Base-by-base conservation (phyloP, 2,113 vertebrate genomes). In the Hystrix cristata region DNA sequence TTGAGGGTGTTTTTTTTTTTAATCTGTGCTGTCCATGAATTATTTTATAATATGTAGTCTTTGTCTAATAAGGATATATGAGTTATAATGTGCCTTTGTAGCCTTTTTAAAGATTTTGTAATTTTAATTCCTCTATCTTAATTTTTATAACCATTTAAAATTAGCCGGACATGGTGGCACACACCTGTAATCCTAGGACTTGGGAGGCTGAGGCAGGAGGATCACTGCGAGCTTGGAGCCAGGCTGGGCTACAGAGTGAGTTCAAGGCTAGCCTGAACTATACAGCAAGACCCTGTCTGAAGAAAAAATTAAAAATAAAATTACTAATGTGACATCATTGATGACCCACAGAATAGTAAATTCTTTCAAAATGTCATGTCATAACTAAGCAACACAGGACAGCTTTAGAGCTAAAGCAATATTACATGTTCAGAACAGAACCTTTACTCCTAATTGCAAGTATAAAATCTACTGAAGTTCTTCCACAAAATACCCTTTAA, bases 51-150 rank as follows among this genome's bases (percentile, higher is more conserved):
- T 65, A 94, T n/a, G 11, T 87, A 74, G 74, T 94, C 67, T 64
- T 85, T 76, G 25, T 85, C 55, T 94, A 51, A 23, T 57, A 62
- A 92, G 60, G 27, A 84, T 79, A 60, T 83, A 51, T 95, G 38
- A 90, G 89, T 88, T 81, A 55, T 69, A 71, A 55, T 84, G 86
- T 95, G 85, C 94, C 94, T 97, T 97, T 60, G n/a, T 65, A 95
- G 46, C 34, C 48, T 95, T 93, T 95, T 91, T 27, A 84, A 96
- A 80, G 15, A 76, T 69, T 86, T 59, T 95, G 31, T 82, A 34
- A 82, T 55, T 88, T 48, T 85, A 79, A 94, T 94, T 67, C 27
- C n/a, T 96, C 53, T 16, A 82, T 90, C 34, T 85, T 86, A 88
- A 87, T 78, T 72, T 60, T 69, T 27, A 81, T 25, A 81, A 21